These are phyloP conservation scores for Synergus itoensis DNA, from an alignment of 2,888 invertebrate species.

Conservation along the genomic window DNA sequence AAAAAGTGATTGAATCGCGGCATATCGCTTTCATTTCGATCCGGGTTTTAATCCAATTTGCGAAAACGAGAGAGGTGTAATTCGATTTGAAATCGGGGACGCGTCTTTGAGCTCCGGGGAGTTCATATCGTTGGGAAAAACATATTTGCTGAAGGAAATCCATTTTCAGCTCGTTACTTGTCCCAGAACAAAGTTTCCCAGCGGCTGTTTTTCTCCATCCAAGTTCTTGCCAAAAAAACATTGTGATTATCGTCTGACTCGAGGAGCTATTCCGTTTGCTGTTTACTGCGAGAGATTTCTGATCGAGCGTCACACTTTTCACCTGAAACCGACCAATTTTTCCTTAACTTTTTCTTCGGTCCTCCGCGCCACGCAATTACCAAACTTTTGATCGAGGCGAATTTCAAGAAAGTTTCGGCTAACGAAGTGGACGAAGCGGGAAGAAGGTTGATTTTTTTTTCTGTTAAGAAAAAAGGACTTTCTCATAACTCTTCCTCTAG, in stretches of 20 bases:
- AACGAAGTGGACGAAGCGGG: constrained; percentile 22
- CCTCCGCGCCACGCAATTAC: constrained; percentile 35
- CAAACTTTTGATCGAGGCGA: constrained; percentile 37
- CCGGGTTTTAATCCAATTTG: constrained; percentile 33
- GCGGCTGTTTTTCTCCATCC: constrained; percentile 33
- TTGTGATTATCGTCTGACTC: constrained; percentile 25
- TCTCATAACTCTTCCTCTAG: background rate
- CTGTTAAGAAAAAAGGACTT: background rate
- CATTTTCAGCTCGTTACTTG: constrained; percentile 37
- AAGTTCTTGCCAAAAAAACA: constrained; percentile 9
- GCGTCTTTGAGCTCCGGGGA: constrained; percentile 12
- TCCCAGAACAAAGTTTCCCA: constrained; percentile 27
- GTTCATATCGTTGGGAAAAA: constrained; percentile 34
- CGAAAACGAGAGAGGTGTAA: constrained; percentile 15
- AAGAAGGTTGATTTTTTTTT: constrained; percentile 30
- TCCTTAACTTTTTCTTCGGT: constrained; percentile 16
- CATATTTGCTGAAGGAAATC: constrained; percentile 37
- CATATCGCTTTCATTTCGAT: constrained; percentile 21
- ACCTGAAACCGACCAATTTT: constrained; percentile 35
- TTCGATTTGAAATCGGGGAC: constrained; percentile 28
- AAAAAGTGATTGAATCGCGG: background rate
- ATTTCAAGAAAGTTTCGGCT: constrained; percentile 34
- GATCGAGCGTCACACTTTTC: constrained; percentile 35
- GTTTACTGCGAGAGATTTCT: constrained; percentile 37
- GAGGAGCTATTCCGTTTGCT: background rate